A percentile compares a stretch with the other conserved stretches of the same genome.
Conservation (phyloP, 2,113 vertebrate genomes). For the Sphaerodactylus townsendi region DNA sequence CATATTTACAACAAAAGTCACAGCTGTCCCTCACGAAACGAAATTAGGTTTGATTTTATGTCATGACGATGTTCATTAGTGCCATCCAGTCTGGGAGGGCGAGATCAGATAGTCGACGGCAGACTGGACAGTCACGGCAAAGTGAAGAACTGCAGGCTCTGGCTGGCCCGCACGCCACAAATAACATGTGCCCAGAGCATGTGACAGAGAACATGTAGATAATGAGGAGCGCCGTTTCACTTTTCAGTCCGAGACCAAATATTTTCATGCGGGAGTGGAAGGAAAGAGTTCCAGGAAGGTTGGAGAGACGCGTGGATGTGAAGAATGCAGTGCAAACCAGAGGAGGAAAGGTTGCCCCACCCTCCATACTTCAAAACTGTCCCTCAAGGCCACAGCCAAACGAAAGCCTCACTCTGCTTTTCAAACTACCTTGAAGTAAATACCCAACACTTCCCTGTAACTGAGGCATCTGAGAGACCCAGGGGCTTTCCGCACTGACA, state of each 20-base stretch:
- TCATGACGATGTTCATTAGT: slow-evolving; percentile 69
- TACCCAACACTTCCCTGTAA: too few relatives aligned
- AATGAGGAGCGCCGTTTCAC: slow-evolving; percentile 1
- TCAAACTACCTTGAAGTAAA: too few relatives aligned
- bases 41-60: slow-evolving; percentile 78
- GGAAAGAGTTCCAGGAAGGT: too few relatives aligned
- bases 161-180: background rate
- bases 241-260: too few relatives aligned
- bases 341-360: too few relatives aligned
- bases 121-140: slow-evolving; percentile 56
- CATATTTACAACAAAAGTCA: slow-evolving; percentile 70
- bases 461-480: too few relatives aligned
- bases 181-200: background rate
- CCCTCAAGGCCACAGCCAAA: too few relatives aligned
- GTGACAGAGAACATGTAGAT: background rate
- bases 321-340: too few relatives aligned
- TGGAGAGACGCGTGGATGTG: too few relatives aligned
- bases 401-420: too few relatives aligned
- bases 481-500: too few relatives aligned
- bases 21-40: slow-evolving; percentile 67
- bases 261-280: background rate
- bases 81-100: slow-evolving; percentile 49
- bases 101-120: slow-evolving; percentile 35
- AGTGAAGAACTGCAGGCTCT: background rate
- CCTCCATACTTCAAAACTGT: too few relatives aligned